A percentile compares a stretch with the other conserved stretches of the same genome.
These are phyloP conservation scores for Silvanus unidentatus DNA, from an alignment of 2,888 invertebrate species.

Conservation along the genomic window DNA sequence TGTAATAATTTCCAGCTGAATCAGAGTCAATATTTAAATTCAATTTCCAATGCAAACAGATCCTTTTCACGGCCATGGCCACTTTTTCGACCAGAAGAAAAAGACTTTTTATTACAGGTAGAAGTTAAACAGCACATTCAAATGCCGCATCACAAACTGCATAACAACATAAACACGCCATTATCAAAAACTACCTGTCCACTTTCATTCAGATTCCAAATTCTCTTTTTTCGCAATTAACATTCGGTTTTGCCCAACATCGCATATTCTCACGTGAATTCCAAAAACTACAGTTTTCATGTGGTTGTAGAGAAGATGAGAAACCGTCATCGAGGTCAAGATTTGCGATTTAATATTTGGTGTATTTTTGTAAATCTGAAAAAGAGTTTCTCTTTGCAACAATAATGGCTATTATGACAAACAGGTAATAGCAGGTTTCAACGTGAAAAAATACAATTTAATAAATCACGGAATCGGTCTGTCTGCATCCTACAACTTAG, in stretches of 20 bases:
- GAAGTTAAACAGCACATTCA: no score
- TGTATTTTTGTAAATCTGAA: conserved; percentile 13
- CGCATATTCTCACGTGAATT: conserved; percentile 9
- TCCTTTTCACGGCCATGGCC: no score
- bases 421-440: conserved; percentile 16
- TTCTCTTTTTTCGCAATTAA: neutral
- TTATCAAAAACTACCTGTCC: no score
- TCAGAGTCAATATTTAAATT: no score
- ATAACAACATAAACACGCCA: no score
- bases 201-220: no score
- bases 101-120: no score
- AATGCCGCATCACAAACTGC: no score
- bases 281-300: neutral
- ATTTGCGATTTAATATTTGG: conserved; percentile 14
- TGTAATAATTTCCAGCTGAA: no score
- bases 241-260: neutral
- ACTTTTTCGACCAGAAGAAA: no score
- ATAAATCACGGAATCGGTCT: neutral
- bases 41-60: no score
- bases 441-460: neutral
- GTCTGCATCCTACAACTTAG: neutral
- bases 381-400: conserved; percentile 7
- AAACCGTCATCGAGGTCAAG: conserved; percentile 7
- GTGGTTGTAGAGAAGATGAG: neutral
- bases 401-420: conserved; percentile 26